Base-by-base conservation (phyloP, 2,113 vertebrate genomes). In the Paramormyrops kingsleyae region DNA sequence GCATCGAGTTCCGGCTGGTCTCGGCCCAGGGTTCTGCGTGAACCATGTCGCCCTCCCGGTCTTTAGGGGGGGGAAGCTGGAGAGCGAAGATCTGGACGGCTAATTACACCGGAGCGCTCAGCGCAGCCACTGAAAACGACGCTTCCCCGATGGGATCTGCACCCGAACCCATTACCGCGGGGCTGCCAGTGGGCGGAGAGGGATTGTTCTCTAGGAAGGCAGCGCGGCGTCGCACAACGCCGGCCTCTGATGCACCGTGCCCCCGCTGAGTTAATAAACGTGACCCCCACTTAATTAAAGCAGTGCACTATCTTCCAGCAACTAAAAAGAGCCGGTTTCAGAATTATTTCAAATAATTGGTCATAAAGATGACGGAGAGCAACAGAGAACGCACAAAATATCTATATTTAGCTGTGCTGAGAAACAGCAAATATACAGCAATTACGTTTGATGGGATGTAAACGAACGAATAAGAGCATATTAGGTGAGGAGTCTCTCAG, bases 221-320 rank as follows among this genome's bases (percentile, higher is more conserved):
- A 88, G 70, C 59, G 9, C 59, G 19, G 87, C 62, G 90, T 80
- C 86, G 92, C 86, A 77, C 90, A 93, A 93, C 93, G 90, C 93
- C 91, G 93, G 92, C 93, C 93, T 95, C 92, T 92, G 91, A 92
- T 89, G 91, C 93, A 92, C 94, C 91, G 90, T 92, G 92, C 92
- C 94, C 74, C 94, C 93, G 92, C 94, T 93, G 95, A 93, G 95
- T 95, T 95, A 94, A 95, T 95, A 95, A 95, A 95, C 95, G 93
- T 95, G 96, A 96, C 96, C 95, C 94, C 92, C 92, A 92, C 94
- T 95, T 96, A 96, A 96, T 96, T 96, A 95, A 96, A 96, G 95
- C 95, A 95, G 94, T 95, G 95, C 92, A 93, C 93, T 92, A 93
- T 93, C 93, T 93, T 94, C 93, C 92, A 91, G 93, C 90, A 93